Conservation (phyloP, 1,140 invertebrate species). For the Propsilocerus akamusi region DNA sequence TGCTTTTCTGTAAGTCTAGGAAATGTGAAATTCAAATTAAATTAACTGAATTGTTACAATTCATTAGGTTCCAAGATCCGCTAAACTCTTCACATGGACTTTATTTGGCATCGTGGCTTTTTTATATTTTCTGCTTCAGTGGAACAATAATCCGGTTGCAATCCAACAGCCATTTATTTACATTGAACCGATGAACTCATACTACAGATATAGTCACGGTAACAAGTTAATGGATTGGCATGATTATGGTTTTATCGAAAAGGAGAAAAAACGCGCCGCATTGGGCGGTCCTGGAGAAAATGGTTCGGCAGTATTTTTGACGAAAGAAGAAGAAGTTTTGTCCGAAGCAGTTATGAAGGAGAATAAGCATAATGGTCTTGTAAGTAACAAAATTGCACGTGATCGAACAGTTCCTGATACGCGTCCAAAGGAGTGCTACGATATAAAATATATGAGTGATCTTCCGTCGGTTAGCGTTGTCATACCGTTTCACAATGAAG, state of each 20-base stretch:
- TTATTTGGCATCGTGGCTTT: no score
- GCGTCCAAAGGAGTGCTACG: constrained; percentile 46
- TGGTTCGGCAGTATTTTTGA: constrained; percentile 38
- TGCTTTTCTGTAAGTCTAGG: no score
- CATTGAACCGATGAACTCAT: neutral
- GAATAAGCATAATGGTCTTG: constrained; percentile 66
- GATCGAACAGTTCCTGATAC: constrained; percentile 63
- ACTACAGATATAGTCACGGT: neutral
- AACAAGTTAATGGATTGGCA: constrained; percentile 46
- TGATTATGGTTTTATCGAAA: constrained; percentile 37
- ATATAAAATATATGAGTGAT: constrained; percentile 25
- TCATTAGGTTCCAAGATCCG: no score
- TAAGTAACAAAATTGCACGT: constrained; percentile 58
- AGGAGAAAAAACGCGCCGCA: constrained; percentile 32
- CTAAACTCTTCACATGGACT: no score
- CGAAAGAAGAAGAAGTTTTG: constrained; percentile 25
- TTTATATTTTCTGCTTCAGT: no score
- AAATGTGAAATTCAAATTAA: no score
- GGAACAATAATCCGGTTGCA: neutral
- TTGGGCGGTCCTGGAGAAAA: constrained; percentile 47
- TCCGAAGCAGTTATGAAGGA: constrained; percentile 40
- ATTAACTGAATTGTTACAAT: no score
- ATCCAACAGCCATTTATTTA: neutral
- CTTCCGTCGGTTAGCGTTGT: constrained; percentile 45
- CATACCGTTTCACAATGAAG: constrained; percentile 63